A percentile compares a stretch with the other conserved stretches of the same genome.
Conservation (phyloP, 2,888 invertebrate genomes). For the Steromphala cineraria region DNA sequence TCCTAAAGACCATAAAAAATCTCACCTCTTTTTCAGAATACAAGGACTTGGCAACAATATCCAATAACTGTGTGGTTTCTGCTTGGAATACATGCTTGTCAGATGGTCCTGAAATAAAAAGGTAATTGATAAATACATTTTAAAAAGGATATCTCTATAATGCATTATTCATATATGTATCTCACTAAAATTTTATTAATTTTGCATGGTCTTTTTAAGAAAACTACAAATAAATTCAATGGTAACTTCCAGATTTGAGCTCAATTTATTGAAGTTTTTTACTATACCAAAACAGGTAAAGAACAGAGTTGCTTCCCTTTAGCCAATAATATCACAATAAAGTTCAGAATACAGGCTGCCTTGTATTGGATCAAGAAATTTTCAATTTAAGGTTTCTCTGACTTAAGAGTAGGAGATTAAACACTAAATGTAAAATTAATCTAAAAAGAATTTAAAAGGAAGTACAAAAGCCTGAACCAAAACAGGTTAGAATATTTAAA, state of each 20-base stretch:
- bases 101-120: conserved; percentile 63
- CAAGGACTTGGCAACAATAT: conserved; percentile 96
- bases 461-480: too few relatives aligned
- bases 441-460: too few relatives aligned
- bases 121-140: background rate
- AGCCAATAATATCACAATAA: too few relatives aligned
- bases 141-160: background rate
- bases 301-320: too few relatives aligned
- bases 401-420: too few relatives aligned
- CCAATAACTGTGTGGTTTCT: conserved; percentile 94
- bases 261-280: background rate
- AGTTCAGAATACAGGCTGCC: too few relatives aligned
- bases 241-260: background rate
- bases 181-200: background rate
- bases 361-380: too few relatives aligned
- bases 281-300: background rate
- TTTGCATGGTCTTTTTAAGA: background rate
- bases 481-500: too few relatives aligned
- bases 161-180: background rate
- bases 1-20: too few relatives aligned
- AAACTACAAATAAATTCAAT: background rate
- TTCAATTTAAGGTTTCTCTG: too few relatives aligned
- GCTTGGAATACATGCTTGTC: conserved; percentile 94
- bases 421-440: too few relatives aligned
- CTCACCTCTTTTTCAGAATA: conserved; percentile 96